phyloP scores from a whole-genome alignment of 2,888 invertebrate genomes.

The Ischnus inquisitorius region DNA sequence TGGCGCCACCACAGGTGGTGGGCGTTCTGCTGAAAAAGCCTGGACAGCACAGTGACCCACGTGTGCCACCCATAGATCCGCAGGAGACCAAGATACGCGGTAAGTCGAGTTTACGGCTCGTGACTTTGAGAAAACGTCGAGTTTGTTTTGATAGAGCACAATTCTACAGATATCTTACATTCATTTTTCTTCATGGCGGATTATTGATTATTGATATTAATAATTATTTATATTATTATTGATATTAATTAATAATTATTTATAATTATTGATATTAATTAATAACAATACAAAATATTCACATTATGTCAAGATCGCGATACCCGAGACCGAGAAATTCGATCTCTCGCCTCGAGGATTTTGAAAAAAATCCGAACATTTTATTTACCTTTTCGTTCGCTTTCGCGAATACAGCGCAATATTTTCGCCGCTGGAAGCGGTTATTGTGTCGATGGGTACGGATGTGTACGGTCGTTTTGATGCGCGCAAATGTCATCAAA shows the following conservation, averaged over 20 bases:
- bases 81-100: slow-evolving; percentile 84
- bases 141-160: background rate
- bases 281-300: no score
- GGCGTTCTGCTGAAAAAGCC: slow-evolving; percentile 84
- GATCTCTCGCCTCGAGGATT: background rate
- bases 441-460: background rate
- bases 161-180: background rate
- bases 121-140: background rate
- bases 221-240: no score
- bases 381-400: background rate
- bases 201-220: no score
- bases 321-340: no score
- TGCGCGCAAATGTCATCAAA: slow-evolving; percentile 54
- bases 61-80: slow-evolving; percentile 80
- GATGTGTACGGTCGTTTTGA: slow-evolving; percentile 4
- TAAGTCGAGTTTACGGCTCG: slow-evolving; percentile 58
- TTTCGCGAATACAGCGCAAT: background rate
- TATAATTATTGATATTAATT: no score
- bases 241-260: no score
- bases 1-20: slow-evolving; percentile 84
- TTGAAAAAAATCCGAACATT: background rate
- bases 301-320: no score
- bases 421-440: background rate
- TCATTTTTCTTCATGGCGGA: no score
- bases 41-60: slow-evolving; percentile 80